Base-by-base conservation (phyloP, 64 coral and sea anemone genomes). In the Dendronephthya gigantea region DNA sequence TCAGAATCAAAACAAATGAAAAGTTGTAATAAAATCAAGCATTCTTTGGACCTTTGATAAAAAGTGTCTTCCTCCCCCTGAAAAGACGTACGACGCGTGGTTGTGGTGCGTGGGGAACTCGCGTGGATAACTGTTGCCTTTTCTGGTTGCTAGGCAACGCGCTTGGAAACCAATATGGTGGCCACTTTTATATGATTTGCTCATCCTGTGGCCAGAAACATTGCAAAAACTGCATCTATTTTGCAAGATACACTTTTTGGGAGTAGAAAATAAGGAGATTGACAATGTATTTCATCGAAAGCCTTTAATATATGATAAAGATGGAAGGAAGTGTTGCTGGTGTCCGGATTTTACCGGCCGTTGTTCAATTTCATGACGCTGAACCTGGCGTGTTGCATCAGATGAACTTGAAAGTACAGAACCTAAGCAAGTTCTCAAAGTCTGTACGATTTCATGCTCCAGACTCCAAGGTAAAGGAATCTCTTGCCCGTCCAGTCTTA, bases 281-380 rank as follows among this genome's bases (percentile, higher is more conserved):
- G 19, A 62, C 12, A 62, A 62, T 62, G 55, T 27, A n/a, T 27
- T 62, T 27, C 25, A 27, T 62, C 25, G 6, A 62, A 62, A 62
- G 25, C 55, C 19, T 15, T 1, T 62, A 27, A 22, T 5, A 19
- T 79, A 7, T 9, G 2, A 0, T 2, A 25, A 43, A 82, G 3
- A 97, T 97, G 94, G 94, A 97, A 68, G 94, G 94, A 84, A 97
- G 86, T 82, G 94, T 97, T 27, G 94, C 91, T 84, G 94, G 94
- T 84, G 91, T 97, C 2, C 85, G 89, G 81, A 97, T 97, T 38
- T 89, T 97, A 48, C 94, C 94, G 13, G 91, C 94, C 13, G 91
- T 97, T 22, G 94, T 97, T 15, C 91, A 97, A 79, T 97, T 97
- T 81, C 92, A 90, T 13, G 94, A 96, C 85, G 94, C 94, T 65